Percentiles rank a stretch among this genome's conserved stretches.
Evolutionary conservation across 2,113 vertebrate genomes (phyloP).

Genomic region (Galemys pyrenaicus): DNA sequence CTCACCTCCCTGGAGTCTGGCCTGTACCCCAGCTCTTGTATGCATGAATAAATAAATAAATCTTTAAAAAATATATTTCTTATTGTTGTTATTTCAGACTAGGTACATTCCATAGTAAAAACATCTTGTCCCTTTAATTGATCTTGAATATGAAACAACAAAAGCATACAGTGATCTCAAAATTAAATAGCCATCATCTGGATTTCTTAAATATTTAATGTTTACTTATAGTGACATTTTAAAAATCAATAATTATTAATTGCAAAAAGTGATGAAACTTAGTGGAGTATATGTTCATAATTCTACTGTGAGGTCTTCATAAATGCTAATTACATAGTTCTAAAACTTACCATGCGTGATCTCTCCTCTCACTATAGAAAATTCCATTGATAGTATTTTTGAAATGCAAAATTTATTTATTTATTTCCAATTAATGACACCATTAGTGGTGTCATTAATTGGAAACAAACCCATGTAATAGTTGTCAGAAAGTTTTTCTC

Average conservation of each 20-base stretch:
- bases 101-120: neutral
- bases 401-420: neutral
- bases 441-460: neutral
- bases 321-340: neutral
- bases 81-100: neutral
- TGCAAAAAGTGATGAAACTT: conserved; percentile 46
- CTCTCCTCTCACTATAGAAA: neutral
- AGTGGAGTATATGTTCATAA: conserved; percentile 11
- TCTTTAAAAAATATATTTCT: no score
- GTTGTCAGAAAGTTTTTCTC: neutral
- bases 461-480: neutral
- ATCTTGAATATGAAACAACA: neutral
- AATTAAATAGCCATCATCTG: neutral
- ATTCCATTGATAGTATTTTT: neutral
- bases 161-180: neutral
- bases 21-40: no score
- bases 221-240: conserved; percentile 63
- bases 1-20: no score
- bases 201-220: conserved; percentile 55
- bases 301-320: neutral
- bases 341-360: neutral
- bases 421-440: neutral
- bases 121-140: neutral
- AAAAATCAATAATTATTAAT: conserved; percentile 70
- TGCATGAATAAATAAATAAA: no score